Evolutionary conservation across 2,888 invertebrate genomes (phyloP).

Genomic region (Tryphoninae sp.): DNA sequence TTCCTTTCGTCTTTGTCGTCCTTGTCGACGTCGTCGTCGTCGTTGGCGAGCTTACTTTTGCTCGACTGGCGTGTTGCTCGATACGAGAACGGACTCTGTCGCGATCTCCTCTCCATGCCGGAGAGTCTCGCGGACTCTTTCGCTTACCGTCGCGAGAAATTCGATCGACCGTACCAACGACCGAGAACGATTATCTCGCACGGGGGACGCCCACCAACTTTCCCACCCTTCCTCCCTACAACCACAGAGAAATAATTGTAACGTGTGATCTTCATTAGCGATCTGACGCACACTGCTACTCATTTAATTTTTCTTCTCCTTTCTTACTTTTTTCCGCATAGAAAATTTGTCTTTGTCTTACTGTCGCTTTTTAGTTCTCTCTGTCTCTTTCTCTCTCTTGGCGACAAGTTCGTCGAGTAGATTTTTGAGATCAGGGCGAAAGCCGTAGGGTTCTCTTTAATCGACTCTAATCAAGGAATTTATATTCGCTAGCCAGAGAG

Average conservation of each 20-base stretch:
- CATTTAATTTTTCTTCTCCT: not conserved
- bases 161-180: conserved; percentile 48
- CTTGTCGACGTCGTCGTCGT: not conserved
- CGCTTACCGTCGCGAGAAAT: conserved; percentile 28
- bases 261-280: conserved; percentile 49
- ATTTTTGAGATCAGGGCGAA: not conserved
- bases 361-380: not conserved
- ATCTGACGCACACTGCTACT: conserved; percentile 40
- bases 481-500: conserved; percentile 19
- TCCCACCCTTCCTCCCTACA: not conserved
- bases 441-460: not conserved
- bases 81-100: conserved; percentile 18
- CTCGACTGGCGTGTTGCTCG: conserved; percentile 19
- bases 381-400: not conserved
- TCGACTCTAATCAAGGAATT: conserved; percentile 40
- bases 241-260: conserved; percentile 50
- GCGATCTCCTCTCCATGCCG: conserved; percentile 29
- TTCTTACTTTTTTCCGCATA: not conserved
- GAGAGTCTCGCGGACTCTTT: conserved; percentile 25
- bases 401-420: not conserved
- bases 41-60: conserved; percentile 16
- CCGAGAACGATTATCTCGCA: conserved; percentile 45
- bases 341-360: conserved; percentile 11
- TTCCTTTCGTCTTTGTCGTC: conserved; percentile 1
- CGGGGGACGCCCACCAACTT: not conserved